A percentile compares a stretch with the other conserved stretches of the same genome.
These are phyloP conservation scores for Leuciscus waleckii DNA, from an alignment of 2,797 vertebrate species.

Conservation along the genomic window DNA sequence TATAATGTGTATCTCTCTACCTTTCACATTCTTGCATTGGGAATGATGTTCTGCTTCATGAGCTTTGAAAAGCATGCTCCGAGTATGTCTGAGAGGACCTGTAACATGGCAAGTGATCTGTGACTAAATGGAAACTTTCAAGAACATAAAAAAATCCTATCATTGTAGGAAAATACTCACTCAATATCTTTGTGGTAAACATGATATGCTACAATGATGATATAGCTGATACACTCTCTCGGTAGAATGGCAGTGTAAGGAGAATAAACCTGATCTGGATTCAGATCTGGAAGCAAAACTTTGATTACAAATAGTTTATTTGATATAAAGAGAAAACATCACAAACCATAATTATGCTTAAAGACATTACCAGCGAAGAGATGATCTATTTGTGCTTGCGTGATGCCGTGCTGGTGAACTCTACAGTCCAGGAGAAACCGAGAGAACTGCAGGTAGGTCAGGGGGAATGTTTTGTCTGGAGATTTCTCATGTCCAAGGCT, in stretches of 20 bases:
- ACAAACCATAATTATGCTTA: neutral
- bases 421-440: constrained; percentile 90
- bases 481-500: constrained; percentile 76
- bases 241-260: constrained; percentile 81
- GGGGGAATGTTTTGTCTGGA: constrained; percentile 77
- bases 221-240: constrained; percentile 79
- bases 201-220: constrained; percentile 83
- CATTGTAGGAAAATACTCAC: constrained; percentile 75
- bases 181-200: constrained; percentile 76
- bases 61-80: constrained; percentile 83
- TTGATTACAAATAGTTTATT: neutral
- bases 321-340: neutral
- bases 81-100: constrained; percentile 78
- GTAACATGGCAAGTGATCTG: constrained; percentile 9
- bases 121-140: neutral
- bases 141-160: neutral
- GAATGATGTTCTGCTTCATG: constrained; percentile 83
- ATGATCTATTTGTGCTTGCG: constrained; percentile 81
- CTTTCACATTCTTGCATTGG: constrained; percentile 82
- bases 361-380: constrained; percentile 74
- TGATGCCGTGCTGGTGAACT: constrained; percentile 79
- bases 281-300: constrained; percentile 41
- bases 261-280: constrained; percentile 74
- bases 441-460: constrained; percentile 89
- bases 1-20: constrained; percentile 66